These are phyloP conservation scores for Dicrurus megarhynchus DNA, from an alignment of 2,113 vertebrate species.

Conservation along the genomic window DNA sequence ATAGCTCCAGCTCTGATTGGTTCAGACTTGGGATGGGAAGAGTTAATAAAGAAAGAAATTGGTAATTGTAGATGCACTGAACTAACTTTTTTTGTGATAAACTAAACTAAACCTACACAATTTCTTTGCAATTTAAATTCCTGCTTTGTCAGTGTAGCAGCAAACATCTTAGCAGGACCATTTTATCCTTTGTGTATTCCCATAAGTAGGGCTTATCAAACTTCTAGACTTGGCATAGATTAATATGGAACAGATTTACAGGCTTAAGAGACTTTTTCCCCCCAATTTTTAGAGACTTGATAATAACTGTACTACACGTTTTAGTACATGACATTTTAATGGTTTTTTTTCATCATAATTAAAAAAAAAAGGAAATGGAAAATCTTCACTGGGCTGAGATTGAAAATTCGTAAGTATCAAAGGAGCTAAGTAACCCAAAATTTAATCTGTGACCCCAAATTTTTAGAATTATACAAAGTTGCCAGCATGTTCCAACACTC, in stretches of 20 bases:
- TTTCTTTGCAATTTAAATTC: slow-evolving; percentile 43
- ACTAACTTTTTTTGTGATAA: background rate
- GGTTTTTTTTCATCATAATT: background rate
- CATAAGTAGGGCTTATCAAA: slow-evolving; percentile 3
- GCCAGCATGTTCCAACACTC: background rate
- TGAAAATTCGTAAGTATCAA: background rate
- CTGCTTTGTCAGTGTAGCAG: slow-evolving; percentile 33
- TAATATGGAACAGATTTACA: slow-evolving; percentile 19
- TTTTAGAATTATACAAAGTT: background rate
- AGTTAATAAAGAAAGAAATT: background rate
- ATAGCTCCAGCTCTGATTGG: background rate
- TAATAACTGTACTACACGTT: slow-evolving; percentile 17
- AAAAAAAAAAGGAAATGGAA: background rate
- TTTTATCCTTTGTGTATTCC: slow-evolving; percentile 39
- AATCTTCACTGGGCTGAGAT: background rate
- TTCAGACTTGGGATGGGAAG: background rate
- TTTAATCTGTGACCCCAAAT: background rate
- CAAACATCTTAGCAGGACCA: slow-evolving; percentile 2
- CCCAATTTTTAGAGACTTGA: background rate
- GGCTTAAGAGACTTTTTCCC: background rate
- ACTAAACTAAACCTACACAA: slow-evolving; percentile 7
- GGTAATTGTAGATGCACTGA: background rate
- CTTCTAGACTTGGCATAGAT: slow-evolving; percentile 44
- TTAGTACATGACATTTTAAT: background rate
- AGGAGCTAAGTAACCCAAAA: background rate